Evolutionary conservation across 2,888 invertebrate genomes (phyloP), one percentile per base, ranked within the genome.

Genomic region (Gasteruption jaculator): DNA sequence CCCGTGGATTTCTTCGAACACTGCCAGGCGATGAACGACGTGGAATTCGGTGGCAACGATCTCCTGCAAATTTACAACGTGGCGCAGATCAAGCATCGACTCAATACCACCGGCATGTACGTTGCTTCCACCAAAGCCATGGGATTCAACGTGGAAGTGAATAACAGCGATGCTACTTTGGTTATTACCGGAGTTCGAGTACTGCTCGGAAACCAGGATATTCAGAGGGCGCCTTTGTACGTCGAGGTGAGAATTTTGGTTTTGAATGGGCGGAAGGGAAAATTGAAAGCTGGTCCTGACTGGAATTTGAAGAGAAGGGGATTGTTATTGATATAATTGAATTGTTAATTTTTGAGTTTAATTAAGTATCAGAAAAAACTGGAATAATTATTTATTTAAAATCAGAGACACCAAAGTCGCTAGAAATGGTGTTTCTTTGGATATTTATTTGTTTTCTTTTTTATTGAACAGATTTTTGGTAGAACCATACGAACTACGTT

Each of bases 1-100:
- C 92, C 95, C 0, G 86, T 94, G 24, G 97, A 97, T 68, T 96
- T 95, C 77, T 97, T 97, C 71, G 96, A 97, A 68, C 90, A 93
- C 64, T 94, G 94, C 67, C 86, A 87, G 39, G 80, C 84, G 7
- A 83, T 95, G 81, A 87, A 86, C 50, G 95, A 96, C 59, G 83
- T 95, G 0, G 96, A 96, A 69, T 92, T 89, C 63, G 94, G 93
- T 7, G 96, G 96, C 6, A 92, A 91, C 65, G 96, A 96, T 73
- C 73, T 96, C 1, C 73, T 97, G 6, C 94, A 96, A 72, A 86
- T 95, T 29, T 96, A 96, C 22, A 95, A 95, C 63, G 83, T 86
- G 1, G 85, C 87, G 12, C 96, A 96, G 71, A 80, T 96, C 24
- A 96, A 95, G 72, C 88, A 92, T 57, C 79, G 97, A 10, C 77